Evolutionary conservation across 2,888 invertebrate genomes (phyloP).

Genomic region (Poecilobothrus nobilitatus): DNA sequence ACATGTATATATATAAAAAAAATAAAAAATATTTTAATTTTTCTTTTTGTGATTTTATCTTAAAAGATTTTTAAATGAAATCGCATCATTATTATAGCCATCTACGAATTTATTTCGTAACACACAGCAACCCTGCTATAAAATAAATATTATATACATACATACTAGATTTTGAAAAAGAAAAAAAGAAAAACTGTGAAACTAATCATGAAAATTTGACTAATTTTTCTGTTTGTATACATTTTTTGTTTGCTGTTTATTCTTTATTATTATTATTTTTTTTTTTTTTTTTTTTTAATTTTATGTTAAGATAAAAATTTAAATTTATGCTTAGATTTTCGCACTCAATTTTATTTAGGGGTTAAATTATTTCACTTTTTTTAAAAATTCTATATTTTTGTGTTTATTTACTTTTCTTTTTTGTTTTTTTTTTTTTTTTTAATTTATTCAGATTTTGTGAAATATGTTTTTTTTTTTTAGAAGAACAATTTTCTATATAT

Average conservation of each 20-base stretch:
- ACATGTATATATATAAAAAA: too few species aligned
- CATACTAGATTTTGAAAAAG: too few species aligned
- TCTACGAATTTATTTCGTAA: constrained; percentile 1
- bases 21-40: neutral
- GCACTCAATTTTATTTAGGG: neutral
- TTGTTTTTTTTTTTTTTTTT: too few species aligned
- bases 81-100: neutral
- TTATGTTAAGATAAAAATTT: neutral
- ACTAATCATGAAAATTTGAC: neutral
- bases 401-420: neutral
- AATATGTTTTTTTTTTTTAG: too few species aligned
- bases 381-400: neutral
- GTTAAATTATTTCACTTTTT: neutral
- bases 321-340: neutral
- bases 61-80: neutral
- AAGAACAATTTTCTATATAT: too few species aligned
- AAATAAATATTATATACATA: too few species aligned
- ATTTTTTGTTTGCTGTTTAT: neutral
- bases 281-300: neutral
- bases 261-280: neutral
- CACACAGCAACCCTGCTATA: neutral
- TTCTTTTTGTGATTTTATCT: neutral
- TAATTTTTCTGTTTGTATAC: neutral
- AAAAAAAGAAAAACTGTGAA: neutral
- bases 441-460: too few species aligned